Conservation (phyloP, 1,140 invertebrate species). For the Coelopa frigida region DNA sequence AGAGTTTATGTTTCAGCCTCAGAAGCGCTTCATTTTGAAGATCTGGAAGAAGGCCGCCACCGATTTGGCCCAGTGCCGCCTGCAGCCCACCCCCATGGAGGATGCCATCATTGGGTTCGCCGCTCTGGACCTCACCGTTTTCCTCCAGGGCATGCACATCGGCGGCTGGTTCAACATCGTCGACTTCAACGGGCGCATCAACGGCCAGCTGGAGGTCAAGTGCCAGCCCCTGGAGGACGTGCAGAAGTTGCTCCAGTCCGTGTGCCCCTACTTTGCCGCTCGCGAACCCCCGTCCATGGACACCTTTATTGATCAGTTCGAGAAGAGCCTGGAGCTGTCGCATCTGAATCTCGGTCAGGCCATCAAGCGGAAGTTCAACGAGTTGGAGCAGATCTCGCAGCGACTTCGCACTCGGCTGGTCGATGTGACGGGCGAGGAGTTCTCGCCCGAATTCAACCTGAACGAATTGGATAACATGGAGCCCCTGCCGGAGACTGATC, state of each 20-base stretch:
- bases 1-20: conserved; percentile 39
- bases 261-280: neutral
- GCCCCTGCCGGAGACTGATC: conserved; percentile 36
- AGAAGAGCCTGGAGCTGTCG: conserved; percentile 24
- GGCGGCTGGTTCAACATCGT: conserved; percentile 58
- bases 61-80: conserved; percentile 13
- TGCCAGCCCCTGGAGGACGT: conserved; percentile 17
- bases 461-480: conserved; percentile 27
- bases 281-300: conserved; percentile 14
- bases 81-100: conserved; percentile 46
- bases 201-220: conserved; percentile 54
- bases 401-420: conserved; percentile 50
- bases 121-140: conserved; percentile 51
- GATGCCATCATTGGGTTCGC: conserved; percentile 54
- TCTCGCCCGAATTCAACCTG: conserved; percentile 35
- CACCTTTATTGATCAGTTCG: conserved; percentile 29
- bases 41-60: conserved; percentile 50
- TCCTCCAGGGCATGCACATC: conserved; percentile 46
- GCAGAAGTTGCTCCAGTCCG: neutral
- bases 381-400: conserved; percentile 56
- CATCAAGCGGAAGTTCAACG: conserved; percentile 54
- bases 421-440: conserved; percentile 51
- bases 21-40: conserved; percentile 54
- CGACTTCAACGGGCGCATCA: conserved; percentile 54
- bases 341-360: conserved; percentile 43